Evolutionary conservation across 2,888 invertebrate genomes (phyloP), one percentile per base, ranked within the genome.

Genomic region (Apodemia duryi): DNA sequence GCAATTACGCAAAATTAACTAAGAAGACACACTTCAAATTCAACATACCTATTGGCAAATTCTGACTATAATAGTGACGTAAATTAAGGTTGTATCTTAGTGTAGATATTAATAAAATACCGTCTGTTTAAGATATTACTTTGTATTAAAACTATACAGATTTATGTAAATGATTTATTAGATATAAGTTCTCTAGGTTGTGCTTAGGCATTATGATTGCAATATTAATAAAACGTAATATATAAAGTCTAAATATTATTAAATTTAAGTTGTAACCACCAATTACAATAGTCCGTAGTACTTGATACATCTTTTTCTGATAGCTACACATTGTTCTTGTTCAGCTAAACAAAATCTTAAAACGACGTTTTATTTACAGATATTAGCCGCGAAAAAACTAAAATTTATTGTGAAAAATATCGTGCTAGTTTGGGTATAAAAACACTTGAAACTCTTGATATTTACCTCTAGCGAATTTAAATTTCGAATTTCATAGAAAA

Each of bases 141-240:
- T 46, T 46, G 38, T 66, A 69, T 71, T 66, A 61, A 63, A 66
- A 65, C 69, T 70, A 74, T 68, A 71, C 69, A 71, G 67, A 69
- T 68, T 71, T 69, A 73, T 72, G 71, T 73, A 72, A 70, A 72
- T 73, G 66, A 64, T 73, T 73, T 69, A 63, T 63, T 46, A 65
- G 46, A 46, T 65, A 63, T 73, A 75, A 81, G 74, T 82, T 81
- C 77, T 74, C 80, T 78, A 79, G 88, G 86, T 90, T 88, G 88
- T 89, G 87, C 75, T 72, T 72, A 76, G 75, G 88, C 87, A 88
- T 88, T 89, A 75, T 77, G 77, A 91, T 88, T 89, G 88, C 88
- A 84, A 78, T 76, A 74, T 76, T 77, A 51, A 43, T 73, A 73
- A 72, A 74, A 72, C 70, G 43, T 66, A 61, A 61, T 52, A 61